Conservation (phyloP, 2,797 vertebrate genomes). For the Arnoldichthys spilopterus region DNA sequence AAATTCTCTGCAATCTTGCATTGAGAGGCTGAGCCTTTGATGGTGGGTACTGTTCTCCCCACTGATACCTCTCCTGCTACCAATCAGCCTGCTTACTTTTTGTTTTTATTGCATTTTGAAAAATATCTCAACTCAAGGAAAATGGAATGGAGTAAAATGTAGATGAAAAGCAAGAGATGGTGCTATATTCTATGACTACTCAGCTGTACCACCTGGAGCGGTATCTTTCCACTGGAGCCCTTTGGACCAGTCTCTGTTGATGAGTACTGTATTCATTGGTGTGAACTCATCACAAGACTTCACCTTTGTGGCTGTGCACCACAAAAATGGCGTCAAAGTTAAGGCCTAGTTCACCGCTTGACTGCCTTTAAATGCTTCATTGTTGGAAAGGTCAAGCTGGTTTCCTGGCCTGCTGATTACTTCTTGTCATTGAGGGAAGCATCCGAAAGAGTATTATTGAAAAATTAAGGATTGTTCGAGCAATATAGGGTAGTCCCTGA, state of each 20-base stretch:
- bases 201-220: not conserved
- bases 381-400: constrained; percentile 46
- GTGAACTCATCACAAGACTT: not conserved
- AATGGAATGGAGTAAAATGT: not conserved
- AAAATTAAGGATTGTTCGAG: not conserved
- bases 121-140: no score
- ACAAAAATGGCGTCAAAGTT: constrained; percentile 49
- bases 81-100: no score
- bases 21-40: no score
- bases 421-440: constrained; percentile 22
- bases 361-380: constrained; percentile 16
- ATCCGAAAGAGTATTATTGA: not conserved
- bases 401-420: constrained; percentile 24
- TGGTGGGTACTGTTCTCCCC: no score
- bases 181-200: not conserved
- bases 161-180: not conserved
- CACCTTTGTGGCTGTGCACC: constrained; percentile 12
- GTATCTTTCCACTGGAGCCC: constrained; percentile 25
- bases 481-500: not conserved
- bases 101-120: no score
- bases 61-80: no score
- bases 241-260: constrained; percentile 42
- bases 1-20: no score
- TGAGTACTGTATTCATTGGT: not conserved
- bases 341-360: constrained; percentile 31